phyloP scores from a whole-genome alignment of 2,113 vertebrate genomes.

The Turnix velox region DNA sequence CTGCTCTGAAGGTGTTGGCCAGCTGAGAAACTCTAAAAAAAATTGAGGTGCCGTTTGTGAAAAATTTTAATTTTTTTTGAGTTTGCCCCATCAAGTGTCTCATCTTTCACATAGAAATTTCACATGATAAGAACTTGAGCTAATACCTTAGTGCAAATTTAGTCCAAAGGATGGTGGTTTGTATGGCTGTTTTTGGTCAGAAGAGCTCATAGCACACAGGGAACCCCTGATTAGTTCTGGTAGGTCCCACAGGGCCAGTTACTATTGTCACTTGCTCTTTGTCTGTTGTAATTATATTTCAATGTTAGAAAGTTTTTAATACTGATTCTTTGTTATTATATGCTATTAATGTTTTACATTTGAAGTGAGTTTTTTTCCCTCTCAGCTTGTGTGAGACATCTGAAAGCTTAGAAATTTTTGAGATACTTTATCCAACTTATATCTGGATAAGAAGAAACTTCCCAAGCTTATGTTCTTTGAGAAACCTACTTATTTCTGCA shows the following conservation, averaged over 20 bases:
- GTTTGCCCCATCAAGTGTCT: background rate
- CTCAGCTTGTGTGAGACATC: background rate
- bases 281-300: background rate
- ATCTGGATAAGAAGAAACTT: background rate
- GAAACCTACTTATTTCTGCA: background rate
- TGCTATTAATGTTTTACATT: background rate
- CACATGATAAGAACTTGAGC: background rate
- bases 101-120: background rate
- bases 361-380: background rate
- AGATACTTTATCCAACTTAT: background rate
- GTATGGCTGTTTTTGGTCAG: background rate
- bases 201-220: background rate
- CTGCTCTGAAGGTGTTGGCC: background rate
- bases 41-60: background rate
- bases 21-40: background rate
- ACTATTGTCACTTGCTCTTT: background rate
- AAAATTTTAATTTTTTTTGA: background rate
- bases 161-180: background rate
- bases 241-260: background rate
- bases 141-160: background rate
- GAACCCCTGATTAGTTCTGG: background rate
- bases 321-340: background rate
- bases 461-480: background rate
- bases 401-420: background rate
- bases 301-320: background rate